Base-by-base conservation (phyloP, 2,113 vertebrate genomes). In the Petrocephalus zakoni region DNA sequence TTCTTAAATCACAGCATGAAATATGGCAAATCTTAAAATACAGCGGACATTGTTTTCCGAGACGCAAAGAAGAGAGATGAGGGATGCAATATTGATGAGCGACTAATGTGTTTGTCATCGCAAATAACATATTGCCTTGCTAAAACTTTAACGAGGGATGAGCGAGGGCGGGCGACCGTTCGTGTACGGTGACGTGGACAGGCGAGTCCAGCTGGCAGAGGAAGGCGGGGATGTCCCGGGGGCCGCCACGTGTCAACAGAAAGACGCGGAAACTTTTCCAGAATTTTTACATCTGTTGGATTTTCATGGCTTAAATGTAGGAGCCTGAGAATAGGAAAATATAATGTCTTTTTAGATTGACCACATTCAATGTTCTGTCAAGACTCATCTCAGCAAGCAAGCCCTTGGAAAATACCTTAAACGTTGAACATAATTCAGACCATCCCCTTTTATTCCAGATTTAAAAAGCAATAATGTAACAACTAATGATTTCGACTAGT, bases 81-180 rank as follows among this genome's bases (percentile, higher is more conserved):
- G 90, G 92, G 90, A 95, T 98, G 95, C 95, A 97, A 97, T 98
- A 98, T 97, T 97, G 95, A 98, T 98, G 96, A 92, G 92, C 81
- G 89, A 91, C 95, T 96, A 96, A 98, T 96, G 94, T 94, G 93
- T 96, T 97, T 96, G 96, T 96, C 93, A 92, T 95, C 94, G 92
- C 95, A 92, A 95, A 93, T 93, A 96, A 95, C 93, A 93, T 88
- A 88, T 94, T 91, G 94, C 95, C 92, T 89, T 93, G 92, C 87
- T 90, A 89, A 92, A 96, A 95, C 86, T 91, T 88, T 90, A 93
- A 94, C 91, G 93, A 91, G 90, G 91, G 85, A 87, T 91, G 89
- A 88, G 78, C 68, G 89, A 92, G 88, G 90, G 89, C 91, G 83
- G 82, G 83, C 8, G 87, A 91, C 91, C 91, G 87, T 89, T 90